Evolutionary conservation across 2,113 vertebrate species (phyloP).

Genomic region (Osmerus eperlanus): DNA sequence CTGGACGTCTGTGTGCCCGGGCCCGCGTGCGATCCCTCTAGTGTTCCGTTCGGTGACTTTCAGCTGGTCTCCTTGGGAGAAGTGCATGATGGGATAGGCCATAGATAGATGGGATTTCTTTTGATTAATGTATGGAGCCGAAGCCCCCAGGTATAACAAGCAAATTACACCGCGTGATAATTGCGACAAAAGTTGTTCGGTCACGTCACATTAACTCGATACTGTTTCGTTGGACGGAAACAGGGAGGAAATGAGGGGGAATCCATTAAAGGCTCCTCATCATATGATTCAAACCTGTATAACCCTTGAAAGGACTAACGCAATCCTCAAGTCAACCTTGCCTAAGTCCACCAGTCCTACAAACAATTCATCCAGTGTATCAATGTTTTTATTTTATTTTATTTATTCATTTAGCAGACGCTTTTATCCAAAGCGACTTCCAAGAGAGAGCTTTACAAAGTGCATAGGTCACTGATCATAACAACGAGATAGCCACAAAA

Average conservation of each 20-base stretch:
- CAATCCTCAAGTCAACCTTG: too few relatives aligned
- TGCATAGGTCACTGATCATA: too few relatives aligned
- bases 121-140: conserved; percentile 37
- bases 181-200: conserved; percentile 44
- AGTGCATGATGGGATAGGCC: conserved; percentile 21
- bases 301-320: too few relatives aligned
- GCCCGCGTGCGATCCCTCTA: background rate
- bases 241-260: conserved; percentile 18
- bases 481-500: too few relatives aligned
- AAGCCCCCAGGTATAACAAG: conserved; percentile 40
- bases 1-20: background rate
- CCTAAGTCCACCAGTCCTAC: too few relatives aligned
- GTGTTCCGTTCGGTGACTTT: background rate
- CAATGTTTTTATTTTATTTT: too few relatives aligned
- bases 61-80: conserved; percentile 7
- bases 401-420: too few relatives aligned
- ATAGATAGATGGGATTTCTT: too few relatives aligned
- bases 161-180: conserved; percentile 55
- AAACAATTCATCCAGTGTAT: too few relatives aligned
- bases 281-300: background rate
- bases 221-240: conserved; percentile 19
- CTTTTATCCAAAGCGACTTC: too few relatives aligned
- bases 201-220: conserved; percentile 53
- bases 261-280: conserved; percentile 10
- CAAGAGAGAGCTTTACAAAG: too few relatives aligned